Evolutionary conservation across 2,888 invertebrate genomes (phyloP).

Genomic region (Ischnus inquisitorius): DNA sequence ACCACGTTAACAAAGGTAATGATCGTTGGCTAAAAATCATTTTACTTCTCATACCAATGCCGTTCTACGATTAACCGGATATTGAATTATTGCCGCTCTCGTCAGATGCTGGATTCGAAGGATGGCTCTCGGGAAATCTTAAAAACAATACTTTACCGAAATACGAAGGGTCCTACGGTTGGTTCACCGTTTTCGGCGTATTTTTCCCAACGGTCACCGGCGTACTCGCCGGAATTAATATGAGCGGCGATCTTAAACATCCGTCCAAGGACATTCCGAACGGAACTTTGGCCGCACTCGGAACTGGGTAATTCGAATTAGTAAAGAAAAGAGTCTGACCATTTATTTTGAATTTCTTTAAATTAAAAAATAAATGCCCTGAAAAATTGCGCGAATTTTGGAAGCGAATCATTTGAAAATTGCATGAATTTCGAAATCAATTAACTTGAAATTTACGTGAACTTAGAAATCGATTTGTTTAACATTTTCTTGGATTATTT

Average conservation of each 20-base stretch:
- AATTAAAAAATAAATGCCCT: too few species aligned
- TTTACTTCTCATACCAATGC: neutral
- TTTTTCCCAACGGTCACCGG: constrained; percentile 99
- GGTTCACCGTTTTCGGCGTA: constrained; percentile 98
- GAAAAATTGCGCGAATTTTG: too few species aligned
- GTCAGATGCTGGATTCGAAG: constrained; percentile 93
- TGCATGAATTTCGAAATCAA: too few species aligned
- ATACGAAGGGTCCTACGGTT: constrained; percentile 93
- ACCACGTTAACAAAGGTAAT: constrained; percentile 91
- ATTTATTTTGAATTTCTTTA: neutral
- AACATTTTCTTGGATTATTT: too few species aligned
- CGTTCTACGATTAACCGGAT: neutral
- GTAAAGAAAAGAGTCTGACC: neutral
- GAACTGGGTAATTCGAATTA: constrained; percentile 90
- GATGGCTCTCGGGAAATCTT: constrained; percentile 94
- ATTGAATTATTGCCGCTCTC: constrained; percentile 56
- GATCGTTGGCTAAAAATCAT: constrained; percentile 54
- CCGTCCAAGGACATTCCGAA: constrained; percentile 97
- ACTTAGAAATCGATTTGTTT: too few species aligned
- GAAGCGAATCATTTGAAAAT: too few species aligned
- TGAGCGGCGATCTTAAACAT: constrained; percentile 98
- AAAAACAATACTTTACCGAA: constrained; percentile 93
- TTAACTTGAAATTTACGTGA: too few species aligned
- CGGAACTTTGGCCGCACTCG: constrained; percentile 96
- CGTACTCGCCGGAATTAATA: constrained; percentile 98